phyloP scores from a whole-genome alignment of 2,113 vertebrate species.

The Bettongia penicillata region DNA sequence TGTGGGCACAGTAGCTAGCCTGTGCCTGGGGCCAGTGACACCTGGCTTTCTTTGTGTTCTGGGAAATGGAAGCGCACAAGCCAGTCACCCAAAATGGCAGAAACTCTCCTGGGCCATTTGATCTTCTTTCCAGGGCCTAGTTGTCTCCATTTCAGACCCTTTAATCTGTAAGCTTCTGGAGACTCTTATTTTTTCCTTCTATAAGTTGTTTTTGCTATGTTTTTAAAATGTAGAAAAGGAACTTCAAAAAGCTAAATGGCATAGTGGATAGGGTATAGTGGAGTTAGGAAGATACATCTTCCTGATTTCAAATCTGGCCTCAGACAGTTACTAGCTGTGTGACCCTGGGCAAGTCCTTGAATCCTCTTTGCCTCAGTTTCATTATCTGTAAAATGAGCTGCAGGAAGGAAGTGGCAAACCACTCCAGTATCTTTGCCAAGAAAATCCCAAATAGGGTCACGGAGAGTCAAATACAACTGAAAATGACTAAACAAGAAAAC shows the following conservation, averaged over 20 bases:
- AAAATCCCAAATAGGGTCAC: background rate
- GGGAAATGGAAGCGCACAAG: background rate
- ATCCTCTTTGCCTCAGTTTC: background rate
- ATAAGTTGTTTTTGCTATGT: background rate
- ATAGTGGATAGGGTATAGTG: background rate
- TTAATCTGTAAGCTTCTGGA: background rate
- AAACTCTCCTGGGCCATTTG: background rate
- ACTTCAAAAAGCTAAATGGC: background rate
- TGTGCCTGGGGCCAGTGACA: background rate
- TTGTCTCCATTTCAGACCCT: background rate
- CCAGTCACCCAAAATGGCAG: background rate
- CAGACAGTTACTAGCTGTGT: background rate
- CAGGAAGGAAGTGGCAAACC: background rate
- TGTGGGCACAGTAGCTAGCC: background rate
- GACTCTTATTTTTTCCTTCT: background rate
- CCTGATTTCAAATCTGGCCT: background rate
- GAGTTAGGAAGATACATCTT: background rate
- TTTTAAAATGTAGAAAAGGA: background rate
- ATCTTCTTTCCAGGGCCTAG: background rate
- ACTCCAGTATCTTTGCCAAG: background rate
- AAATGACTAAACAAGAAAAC: background rate
- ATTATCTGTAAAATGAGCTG: background rate
- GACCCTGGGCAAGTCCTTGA: background rate
- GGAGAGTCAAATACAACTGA: background rate
- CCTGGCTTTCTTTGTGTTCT: background rate